These are phyloP conservation scores for Cirrhinus mrigala DNA, from an alignment of 2,797 vertebrate genomes.

Conservation along the genomic window DNA sequence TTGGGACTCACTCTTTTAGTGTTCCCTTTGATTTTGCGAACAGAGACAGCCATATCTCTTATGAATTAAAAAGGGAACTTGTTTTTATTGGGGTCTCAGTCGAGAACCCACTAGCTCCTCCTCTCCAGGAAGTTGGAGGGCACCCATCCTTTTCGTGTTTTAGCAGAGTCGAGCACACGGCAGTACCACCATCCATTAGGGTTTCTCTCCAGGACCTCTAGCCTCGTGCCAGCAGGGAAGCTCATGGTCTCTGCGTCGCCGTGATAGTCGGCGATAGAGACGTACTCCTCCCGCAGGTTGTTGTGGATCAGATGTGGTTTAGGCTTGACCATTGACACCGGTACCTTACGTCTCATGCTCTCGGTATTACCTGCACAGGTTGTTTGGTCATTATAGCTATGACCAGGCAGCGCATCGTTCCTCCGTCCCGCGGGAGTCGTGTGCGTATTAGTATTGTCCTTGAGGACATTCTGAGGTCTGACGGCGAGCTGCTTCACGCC, in stretches of 20 bases:
- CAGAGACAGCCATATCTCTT: background rate
- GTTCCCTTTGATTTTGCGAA: background rate
- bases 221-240: conserved; percentile 93
- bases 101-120: conserved; percentile 82
- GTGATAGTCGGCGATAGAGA: conserved; percentile 95
- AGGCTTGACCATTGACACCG: conserved; percentile 90
- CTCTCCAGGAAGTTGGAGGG: conserved; percentile 98
- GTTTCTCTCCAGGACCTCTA: conserved; percentile 96
- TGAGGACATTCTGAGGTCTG: conserved; percentile 81
- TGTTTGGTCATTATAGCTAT: conserved; percentile 35
- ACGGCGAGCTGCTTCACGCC: conserved; percentile 35
- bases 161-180: conserved; percentile 90
- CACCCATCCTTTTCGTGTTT: conserved; percentile 96
- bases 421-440: conserved; percentile 86
- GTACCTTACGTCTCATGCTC: conserved; percentile 75
- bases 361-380: background rate
- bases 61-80: background rate
- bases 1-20: background rate
- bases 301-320: conserved; percentile 96
- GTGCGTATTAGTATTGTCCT: conserved; percentile 79
- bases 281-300: conserved; percentile 92
- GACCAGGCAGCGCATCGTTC: conserved; percentile 85
- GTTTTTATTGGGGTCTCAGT: background rate
- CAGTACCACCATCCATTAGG: conserved; percentile 99
- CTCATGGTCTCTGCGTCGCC: conserved; percentile 95